Percentiles rank a stretch among this genome's conserved stretches.
Conservation (phyloP, 2,797 vertebrate genomes). For the Neosilurus mollespiculum region DNA sequence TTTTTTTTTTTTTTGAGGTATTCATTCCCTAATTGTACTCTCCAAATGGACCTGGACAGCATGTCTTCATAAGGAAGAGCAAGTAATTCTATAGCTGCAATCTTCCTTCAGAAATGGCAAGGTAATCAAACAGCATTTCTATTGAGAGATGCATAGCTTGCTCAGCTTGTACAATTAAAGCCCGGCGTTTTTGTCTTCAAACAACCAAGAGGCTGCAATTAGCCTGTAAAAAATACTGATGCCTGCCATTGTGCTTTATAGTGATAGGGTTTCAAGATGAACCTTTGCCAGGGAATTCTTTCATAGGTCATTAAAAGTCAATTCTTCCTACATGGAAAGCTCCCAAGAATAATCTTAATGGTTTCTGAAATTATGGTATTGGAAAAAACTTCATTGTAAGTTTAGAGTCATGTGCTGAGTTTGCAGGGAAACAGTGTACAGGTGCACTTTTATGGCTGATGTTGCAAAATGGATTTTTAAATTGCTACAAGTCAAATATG, state of each 20-base stretch:
- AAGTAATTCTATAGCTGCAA: slow-evolving; percentile 45
- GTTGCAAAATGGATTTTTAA: not conserved
- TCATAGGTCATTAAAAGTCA: slow-evolving; percentile 39
- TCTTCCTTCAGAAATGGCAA: slow-evolving; percentile 34
- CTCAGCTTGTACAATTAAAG: slow-evolving; percentile 29
- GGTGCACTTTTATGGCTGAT: slow-evolving; percentile 2
- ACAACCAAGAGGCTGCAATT: slow-evolving; percentile 36
- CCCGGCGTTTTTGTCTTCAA: slow-evolving; percentile 34
- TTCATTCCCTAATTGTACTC: slow-evolving; percentile 45
- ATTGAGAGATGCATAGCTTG: slow-evolving; percentile 30
- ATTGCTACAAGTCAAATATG: not conserved
- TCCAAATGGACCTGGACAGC: slow-evolving; percentile 27
- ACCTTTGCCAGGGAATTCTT: slow-evolving; percentile 30
- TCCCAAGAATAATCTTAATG: slow-evolving; percentile 25
- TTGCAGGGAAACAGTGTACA: slow-evolving; percentile 18
- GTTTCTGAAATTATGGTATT: slow-evolving; percentile 21
- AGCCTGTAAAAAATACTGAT: slow-evolving; percentile 35
- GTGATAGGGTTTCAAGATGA: slow-evolving; percentile 24
- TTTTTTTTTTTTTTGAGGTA: slow-evolving; percentile 30
- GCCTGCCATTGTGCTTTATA: slow-evolving; percentile 16
- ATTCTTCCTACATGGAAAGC: slow-evolving; percentile 29
- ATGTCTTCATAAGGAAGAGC: slow-evolving; percentile 32
- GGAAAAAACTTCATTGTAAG: slow-evolving; percentile 15
- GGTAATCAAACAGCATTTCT: slow-evolving; percentile 34
- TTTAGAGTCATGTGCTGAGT: slow-evolving; percentile 1